These are phyloP conservation scores for Anabacerthia variegaticeps DNA, from an alignment of 2,797 vertebrate genomes.

Conservation along the genomic window DNA sequence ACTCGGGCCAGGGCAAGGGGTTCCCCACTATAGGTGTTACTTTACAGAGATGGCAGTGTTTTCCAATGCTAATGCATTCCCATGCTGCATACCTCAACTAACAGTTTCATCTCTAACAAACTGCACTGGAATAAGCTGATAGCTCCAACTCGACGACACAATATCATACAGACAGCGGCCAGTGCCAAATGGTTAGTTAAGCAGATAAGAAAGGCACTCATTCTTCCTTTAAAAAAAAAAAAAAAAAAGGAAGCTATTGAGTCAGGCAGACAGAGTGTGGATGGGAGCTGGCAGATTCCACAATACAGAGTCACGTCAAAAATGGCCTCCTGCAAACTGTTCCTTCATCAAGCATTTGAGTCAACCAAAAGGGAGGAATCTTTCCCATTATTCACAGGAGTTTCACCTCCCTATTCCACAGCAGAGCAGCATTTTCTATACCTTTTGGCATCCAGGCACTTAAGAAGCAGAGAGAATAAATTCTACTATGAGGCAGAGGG, in stretches of 20 bases:
- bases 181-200: constrained; percentile 47
- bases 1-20: not conserved
- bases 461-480: not conserved
- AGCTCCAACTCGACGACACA: not conserved
- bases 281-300: constrained; percentile 63
- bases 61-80: not conserved
- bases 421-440: not conserved
- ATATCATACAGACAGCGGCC: not conserved
- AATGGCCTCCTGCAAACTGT: constrained; percentile 69
- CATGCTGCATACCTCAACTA: not conserved
- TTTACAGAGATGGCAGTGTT: constrained; percentile 13
- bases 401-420: not conserved
- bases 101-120: constrained; percentile 27
- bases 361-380: not conserved
- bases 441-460: not conserved
- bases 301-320: constrained; percentile 60
- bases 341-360: constrained; percentile 21
- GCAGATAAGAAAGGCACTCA: constrained; percentile 48
- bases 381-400: not conserved
- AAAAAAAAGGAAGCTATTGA: constrained; percentile 41
- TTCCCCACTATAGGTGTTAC: not conserved
- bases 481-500: not conserved
- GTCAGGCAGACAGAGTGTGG: constrained; percentile 44
- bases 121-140: not conserved
- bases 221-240: constrained; percentile 15